These are phyloP conservation scores for Helleia helle DNA, from an alignment of 2,888 invertebrate species.

Conservation along the genomic window DNA sequence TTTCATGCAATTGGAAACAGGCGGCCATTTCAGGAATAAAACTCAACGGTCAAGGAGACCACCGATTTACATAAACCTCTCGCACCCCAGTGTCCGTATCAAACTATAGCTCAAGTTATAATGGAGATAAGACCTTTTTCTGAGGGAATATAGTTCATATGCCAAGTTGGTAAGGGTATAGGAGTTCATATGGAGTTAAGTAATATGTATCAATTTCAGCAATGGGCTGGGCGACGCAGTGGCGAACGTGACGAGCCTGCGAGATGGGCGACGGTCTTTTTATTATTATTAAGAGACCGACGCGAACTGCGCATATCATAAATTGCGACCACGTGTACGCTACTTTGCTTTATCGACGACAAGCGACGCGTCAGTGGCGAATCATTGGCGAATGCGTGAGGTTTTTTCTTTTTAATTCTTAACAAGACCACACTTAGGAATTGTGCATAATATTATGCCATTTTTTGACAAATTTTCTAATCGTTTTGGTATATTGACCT, in stretches of 20 bases:
- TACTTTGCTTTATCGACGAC: no score
- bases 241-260: constrained; percentile 61
- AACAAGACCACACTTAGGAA: no score
- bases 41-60: constrained; percentile 45
- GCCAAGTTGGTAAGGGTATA: constrained; percentile 23
- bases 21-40: constrained; percentile 40
- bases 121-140: constrained; percentile 26
- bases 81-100: not conserved
- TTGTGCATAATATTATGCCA: no score
- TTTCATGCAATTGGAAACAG: constrained; percentile 62
- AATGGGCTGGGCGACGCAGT: constrained; percentile 58
- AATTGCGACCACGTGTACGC: constrained; percentile 7
- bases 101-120: constrained; percentile 29
- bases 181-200: constrained; percentile 25
- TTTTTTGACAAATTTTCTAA: no score
- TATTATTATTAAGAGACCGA: constrained; percentile 63
- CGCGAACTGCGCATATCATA: constrained; percentile 27
- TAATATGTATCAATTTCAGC: constrained; percentile 67
- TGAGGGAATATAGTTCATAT: constrained; percentile 29
- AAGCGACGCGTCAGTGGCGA: no score
- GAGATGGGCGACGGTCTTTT: constrained; percentile 43
- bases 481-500: no score
- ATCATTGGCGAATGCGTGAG: not conserved
- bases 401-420: no score
- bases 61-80: constrained; percentile 15